phyloP scores from a whole-genome alignment of 2,797 vertebrate species.

The Squalus acanthias region DNA sequence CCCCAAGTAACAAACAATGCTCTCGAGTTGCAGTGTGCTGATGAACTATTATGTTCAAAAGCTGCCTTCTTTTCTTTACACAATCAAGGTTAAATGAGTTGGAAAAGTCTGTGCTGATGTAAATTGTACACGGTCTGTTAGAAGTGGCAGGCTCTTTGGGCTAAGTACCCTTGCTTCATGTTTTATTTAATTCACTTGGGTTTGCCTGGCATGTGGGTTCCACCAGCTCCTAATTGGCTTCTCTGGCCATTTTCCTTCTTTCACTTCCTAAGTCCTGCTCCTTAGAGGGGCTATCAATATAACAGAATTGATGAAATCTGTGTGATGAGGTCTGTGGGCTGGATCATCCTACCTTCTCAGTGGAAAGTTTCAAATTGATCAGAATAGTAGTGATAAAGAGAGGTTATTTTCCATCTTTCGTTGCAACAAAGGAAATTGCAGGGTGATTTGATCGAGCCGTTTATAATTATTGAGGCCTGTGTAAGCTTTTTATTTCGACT shows the following conservation, averaged over 20 bases:
- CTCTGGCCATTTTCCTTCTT: not conserved
- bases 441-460: not conserved
- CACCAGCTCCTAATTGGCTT: not conserved
- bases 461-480: not conserved
- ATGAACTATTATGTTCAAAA: not conserved
- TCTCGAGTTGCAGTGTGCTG: not conserved
- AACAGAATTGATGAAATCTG: not conserved
- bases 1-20: not conserved
- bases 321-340: not conserved
- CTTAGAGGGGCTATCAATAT: not conserved
- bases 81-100: conserved; percentile 13
- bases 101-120: not conserved
- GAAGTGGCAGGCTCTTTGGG: not conserved
- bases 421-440: not conserved
- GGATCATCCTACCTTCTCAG: not conserved
- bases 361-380: not conserved
- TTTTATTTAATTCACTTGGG: not conserved
- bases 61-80: not conserved
- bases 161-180: not conserved
- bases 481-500: too few species aligned
- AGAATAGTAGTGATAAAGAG: too few species aligned
- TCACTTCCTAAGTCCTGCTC: not conserved
- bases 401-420: not conserved
- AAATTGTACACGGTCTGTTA: not conserved
- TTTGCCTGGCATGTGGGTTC: not conserved